Conservation (phyloP, 1,140 invertebrate genomes). For the Bombus confusus region DNA sequence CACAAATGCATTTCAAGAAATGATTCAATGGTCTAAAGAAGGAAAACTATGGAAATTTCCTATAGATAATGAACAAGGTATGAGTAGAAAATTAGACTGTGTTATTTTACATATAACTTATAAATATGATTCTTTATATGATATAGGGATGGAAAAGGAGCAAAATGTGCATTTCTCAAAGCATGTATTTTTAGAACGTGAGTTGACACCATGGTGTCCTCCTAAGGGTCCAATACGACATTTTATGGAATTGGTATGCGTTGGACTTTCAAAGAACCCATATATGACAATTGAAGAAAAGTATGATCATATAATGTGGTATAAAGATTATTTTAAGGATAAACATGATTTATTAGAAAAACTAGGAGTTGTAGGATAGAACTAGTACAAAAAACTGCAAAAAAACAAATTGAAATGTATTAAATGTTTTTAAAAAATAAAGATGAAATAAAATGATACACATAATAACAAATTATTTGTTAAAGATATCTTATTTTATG, state of each 20-base stretch:
- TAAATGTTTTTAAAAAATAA: neutral
- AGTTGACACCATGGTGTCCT: conserved; percentile 95
- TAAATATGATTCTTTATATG: conserved; percentile 60
- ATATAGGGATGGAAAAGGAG: conserved; percentile 90
- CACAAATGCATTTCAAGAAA: conserved; percentile 95
- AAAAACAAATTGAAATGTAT: neutral
- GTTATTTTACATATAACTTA: conserved; percentile 26
- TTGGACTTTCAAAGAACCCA: conserved; percentile 97
- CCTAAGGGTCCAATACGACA: conserved; percentile 93
- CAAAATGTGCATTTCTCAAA: conserved; percentile 92
- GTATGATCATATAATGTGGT: conserved; percentile 96
- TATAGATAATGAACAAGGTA: conserved; percentile 98
- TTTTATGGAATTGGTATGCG: conserved; percentile 98
- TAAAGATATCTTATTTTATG: neutral
- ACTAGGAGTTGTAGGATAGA: conserved; percentile 75
- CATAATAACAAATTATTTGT: neutral
- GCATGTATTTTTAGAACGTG: conserved; percentile 95
- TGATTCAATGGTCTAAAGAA: conserved; percentile 96
- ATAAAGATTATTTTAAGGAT: conserved; percentile 93
- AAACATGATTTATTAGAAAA: conserved; percentile 90
- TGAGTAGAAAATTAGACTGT: neutral
- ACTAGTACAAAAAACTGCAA: neutral
- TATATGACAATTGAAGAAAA: conserved; percentile 95
- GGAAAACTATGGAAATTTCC: conserved; percentile 98
- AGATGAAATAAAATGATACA: neutral